These are phyloP conservation scores for Drosophila burlai DNA, from an alignment of 1,140 invertebrate genomes.

Conservation along the genomic window DNA sequence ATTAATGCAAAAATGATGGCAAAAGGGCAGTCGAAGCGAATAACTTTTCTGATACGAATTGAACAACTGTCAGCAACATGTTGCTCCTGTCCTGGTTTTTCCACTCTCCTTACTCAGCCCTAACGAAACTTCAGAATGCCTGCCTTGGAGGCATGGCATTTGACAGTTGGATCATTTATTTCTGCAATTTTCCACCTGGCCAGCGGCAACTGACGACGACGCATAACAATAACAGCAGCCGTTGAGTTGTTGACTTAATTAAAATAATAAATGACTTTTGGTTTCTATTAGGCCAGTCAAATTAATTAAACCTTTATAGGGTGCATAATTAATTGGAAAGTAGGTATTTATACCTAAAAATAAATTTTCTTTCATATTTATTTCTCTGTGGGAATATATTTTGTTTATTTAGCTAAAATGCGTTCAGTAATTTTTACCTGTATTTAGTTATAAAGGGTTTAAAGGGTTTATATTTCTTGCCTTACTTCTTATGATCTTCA, in stretches of 20 bases:
- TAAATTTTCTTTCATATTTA: neutral
- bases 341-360: neutral
- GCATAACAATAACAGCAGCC: conserved; percentile 15
- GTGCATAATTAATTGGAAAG: conserved; percentile 34
- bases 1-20: conserved; percentile 74
- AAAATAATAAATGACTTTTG: conserved; percentile 82
- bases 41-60: conserved; percentile 68
- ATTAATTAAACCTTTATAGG: conserved; percentile 20
- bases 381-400: too few species aligned
- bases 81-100: conserved; percentile 35
- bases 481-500: neutral
- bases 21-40: conserved; percentile 33
- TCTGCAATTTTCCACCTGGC: conserved; percentile 70
- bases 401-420: neutral
- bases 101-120: neutral
- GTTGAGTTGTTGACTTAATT: conserved; percentile 64
- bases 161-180: conserved; percentile 69
- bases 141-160: conserved; percentile 41
- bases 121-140: conserved; percentile 7
- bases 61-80: conserved; percentile 80
- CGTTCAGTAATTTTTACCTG: neutral
- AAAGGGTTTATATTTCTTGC: neutral
- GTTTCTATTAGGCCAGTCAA: conserved; percentile 27
- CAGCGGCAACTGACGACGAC: conserved; percentile 24
- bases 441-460: neutral